Conservation (phyloP, 2,797 vertebrate genomes). For the Microcaecilia unicolor region DNA sequence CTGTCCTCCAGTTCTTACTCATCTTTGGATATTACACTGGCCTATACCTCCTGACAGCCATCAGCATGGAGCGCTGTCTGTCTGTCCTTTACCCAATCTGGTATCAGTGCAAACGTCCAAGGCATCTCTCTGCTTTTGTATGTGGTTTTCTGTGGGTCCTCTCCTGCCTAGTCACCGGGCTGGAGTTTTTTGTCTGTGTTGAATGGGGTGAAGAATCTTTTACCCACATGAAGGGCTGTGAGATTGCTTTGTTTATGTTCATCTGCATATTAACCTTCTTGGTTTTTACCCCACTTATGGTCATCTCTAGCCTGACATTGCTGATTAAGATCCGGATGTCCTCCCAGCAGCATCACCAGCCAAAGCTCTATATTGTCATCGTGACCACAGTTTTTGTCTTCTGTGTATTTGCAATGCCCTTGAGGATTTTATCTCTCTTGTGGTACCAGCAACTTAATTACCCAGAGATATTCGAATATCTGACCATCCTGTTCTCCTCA, state of each 20-base stretch:
- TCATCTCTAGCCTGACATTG: slow-evolving; percentile 27
- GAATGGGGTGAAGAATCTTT: fast-evolving
- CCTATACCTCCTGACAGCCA: slow-evolving; percentile 4
- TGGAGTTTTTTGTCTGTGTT: background rate
- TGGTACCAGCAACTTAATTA: too few species aligned
- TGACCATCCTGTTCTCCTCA: slow-evolving; percentile 30
- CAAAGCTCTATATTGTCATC: slow-evolving; percentile 29
- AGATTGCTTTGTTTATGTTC: background rate
- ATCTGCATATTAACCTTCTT: slow-evolving; percentile 28
- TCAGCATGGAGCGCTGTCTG: slow-evolving; percentile 8
- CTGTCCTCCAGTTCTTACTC: too few species aligned
- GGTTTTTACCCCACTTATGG: slow-evolving; percentile 25
- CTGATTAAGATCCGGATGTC: slow-evolving; percentile 14
- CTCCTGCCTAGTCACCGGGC: background rate
- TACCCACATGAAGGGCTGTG: background rate
- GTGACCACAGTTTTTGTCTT: slow-evolving; percentile 20
- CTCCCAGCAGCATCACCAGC: slow-evolving; percentile 14
- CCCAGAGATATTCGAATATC: slow-evolving; percentile 29
- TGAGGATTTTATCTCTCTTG: too few species aligned
- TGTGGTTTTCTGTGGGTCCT: background rate
- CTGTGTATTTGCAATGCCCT: too few species aligned
- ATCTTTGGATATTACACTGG: background rate
- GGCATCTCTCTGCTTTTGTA: background rate
- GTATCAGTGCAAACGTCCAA: background rate
- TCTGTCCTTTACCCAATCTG: slow-evolving; percentile 1